phyloP scores from a whole-genome alignment of 1,140 invertebrate species.

The Aphelinus certus region DNA sequence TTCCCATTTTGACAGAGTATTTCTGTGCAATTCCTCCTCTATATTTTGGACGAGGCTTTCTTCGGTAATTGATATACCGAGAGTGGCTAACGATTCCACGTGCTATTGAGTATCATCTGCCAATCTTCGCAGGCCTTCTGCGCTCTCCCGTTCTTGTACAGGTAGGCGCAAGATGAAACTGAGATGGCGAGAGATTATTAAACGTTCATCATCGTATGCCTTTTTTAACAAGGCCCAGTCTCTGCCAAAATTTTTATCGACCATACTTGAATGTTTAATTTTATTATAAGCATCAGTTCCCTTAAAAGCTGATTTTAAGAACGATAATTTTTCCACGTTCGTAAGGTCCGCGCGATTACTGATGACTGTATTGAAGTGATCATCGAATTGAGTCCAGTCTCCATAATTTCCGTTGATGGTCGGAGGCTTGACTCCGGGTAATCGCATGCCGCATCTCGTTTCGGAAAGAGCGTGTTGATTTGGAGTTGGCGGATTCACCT shows the following conservation, averaged over 20 bases:
- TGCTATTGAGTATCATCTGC: slow-evolving; percentile 33
- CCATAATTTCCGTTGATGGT: no score
- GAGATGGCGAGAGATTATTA: slow-evolving; percentile 24
- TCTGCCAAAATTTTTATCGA: background rate
- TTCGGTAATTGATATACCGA: slow-evolving; percentile 5
- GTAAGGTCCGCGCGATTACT: no score
- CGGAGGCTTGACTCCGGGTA: no score
- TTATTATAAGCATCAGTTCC: background rate
- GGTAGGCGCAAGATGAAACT: slow-evolving; percentile 32
- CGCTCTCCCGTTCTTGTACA: slow-evolving; percentile 13
- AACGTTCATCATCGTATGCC: slow-evolving; percentile 25
- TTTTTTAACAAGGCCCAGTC: slow-evolving; percentile 36
- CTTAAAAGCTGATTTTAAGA: no score
- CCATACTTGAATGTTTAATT: background rate
- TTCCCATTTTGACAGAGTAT: slow-evolving; percentile 27
- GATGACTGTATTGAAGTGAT: no score
- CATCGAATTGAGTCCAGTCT: no score
- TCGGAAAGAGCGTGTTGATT: no score
- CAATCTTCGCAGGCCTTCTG: slow-evolving; percentile 11
- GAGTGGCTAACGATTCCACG: background rate
- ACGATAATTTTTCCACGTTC: no score
- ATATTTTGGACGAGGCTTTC: slow-evolving; percentile 15
- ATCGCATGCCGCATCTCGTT: no score
- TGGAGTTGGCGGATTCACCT: no score
- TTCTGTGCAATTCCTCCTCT: slow-evolving; percentile 25